Conservation (phyloP, 1,140 invertebrate genomes). For the Bombus confusus region DNA sequence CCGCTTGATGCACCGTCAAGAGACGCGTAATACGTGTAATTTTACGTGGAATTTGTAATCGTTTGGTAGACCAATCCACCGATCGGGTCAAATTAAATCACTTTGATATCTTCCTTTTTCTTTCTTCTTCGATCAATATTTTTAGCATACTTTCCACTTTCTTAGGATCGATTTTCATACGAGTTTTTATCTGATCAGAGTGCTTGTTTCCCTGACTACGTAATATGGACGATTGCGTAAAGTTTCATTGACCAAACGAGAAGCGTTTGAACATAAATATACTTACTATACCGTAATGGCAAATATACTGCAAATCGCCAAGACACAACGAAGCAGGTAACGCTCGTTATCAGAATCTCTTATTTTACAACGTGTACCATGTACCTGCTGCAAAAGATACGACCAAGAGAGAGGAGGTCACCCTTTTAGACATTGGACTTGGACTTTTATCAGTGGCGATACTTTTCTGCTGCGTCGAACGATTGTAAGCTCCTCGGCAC, state of each 20-base stretch:
- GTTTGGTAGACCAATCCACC: background rate
- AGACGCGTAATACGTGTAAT: background rate
- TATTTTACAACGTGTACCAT: too few relatives aligned
- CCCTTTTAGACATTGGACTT: background rate
- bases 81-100: background rate
- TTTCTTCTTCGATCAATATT: background rate
- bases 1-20: background rate
- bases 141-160: too few relatives aligned
- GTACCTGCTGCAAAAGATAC: background rate
- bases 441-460: background rate
- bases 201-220: too few relatives aligned
- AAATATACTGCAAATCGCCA: too few relatives aligned
- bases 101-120: background rate
- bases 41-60: background rate
- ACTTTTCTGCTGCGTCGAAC: conserved; percentile 6
- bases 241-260: too few relatives aligned
- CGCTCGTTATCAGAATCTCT: too few relatives aligned
- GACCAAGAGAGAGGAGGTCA: background rate
- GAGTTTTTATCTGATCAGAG: too few relatives aligned
- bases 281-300: too few relatives aligned
- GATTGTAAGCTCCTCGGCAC: conserved; percentile 4
- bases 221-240: too few relatives aligned
- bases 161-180: too few relatives aligned
- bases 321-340: too few relatives aligned
- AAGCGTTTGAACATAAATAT: too few relatives aligned